phyloP scores from a whole-genome alignment of 2,113 vertebrate genomes.

The Nyctereutes procyonoides region DNA sequence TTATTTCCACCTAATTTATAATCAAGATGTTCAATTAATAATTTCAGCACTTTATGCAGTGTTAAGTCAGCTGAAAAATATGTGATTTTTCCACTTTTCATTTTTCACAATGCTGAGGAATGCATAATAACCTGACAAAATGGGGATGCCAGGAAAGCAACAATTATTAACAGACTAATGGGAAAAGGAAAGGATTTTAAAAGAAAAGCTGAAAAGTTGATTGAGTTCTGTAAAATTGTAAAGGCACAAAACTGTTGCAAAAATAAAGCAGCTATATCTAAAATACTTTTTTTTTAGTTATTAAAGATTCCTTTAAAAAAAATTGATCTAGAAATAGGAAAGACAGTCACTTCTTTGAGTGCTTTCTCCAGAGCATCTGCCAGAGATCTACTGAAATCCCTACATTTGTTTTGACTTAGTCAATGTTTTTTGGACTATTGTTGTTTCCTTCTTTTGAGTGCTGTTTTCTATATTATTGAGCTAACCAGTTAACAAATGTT shows the following conservation, averaged over 20 bases:
- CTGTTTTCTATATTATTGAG: constrained; percentile 12
- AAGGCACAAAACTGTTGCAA: constrained; percentile 74
- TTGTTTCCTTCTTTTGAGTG: background rate
- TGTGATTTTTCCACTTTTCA: constrained; percentile 88
- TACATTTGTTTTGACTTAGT: background rate
- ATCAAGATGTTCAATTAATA: constrained; percentile 92
- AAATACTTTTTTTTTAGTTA: constrained; percentile 58
- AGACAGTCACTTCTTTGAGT: background rate
- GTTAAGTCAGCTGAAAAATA: constrained; percentile 91
- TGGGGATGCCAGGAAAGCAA: constrained; percentile 84
- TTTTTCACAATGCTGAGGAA: constrained; percentile 88
- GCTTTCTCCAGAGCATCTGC: background rate
- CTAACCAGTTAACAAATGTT: background rate
- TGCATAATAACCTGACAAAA: constrained; percentile 87
- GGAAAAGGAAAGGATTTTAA: constrained; percentile 82
- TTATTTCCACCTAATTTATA: constrained; percentile 92
- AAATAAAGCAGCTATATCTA: constrained; percentile 72
- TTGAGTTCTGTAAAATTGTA: constrained; percentile 83
- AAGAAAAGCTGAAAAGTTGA: constrained; percentile 82
- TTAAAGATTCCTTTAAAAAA: constrained; percentile 59
- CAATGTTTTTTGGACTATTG: background rate
- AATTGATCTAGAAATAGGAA: background rate
- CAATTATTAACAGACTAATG: constrained; percentile 86
- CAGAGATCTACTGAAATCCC: background rate
- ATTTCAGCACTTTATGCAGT: constrained; percentile 88